Evolutionary conservation across 2,113 vertebrate genomes (phyloP), one percentile per base, ranked within the genome.

Genomic region (Cheirogaleus medius): DNA sequence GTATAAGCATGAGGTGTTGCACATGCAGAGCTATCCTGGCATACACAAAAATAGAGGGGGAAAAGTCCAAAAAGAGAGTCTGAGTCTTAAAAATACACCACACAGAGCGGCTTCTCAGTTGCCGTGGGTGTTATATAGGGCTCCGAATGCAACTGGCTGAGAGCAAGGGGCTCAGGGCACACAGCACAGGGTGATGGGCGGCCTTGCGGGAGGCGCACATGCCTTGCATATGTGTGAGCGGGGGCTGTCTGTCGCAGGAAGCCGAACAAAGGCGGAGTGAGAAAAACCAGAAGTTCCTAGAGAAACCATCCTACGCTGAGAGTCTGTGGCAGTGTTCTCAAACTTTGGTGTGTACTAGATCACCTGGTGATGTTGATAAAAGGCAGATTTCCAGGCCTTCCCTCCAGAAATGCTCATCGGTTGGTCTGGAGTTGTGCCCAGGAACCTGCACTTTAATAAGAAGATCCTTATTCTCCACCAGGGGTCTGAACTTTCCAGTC

Each of bases 201-300:
- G 21, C 73, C 58, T 42, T 42, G 18, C 13, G 13, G 32, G 27
- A 69, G 80, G 74, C 47, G 13, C n/a, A 0, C 3, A 6, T 20
- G 11, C 54, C n/a, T 7, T 1, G 12, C 8, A 2, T 0, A 0
- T 0, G 6, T 25, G 37, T 4, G 49, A 18, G 8, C 0, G 17
- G 21, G 74, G 52, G 21, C 14, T 66, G 52, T 29, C 4, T 87
- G 49, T 42, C 0, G 0, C 2, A 1, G 1, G 29, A 95, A 81
- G 58, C 37, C 10, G 39, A 81, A 29, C 8, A 17, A n/a, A 89
- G 23, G 14, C 10, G 15, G 4, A 27, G 8, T 3, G 27, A 63
- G 27, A 1, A n/a, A 47, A 37, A 3, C 25, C n/a, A 1, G 32
- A 23, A 20, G 66, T 25, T 34, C 44, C 9, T 2, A 21, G 37